These are phyloP conservation scores for Drosophila biarmipes DNA, from an alignment of 1,140 invertebrate species.

Conservation along the genomic window DNA sequence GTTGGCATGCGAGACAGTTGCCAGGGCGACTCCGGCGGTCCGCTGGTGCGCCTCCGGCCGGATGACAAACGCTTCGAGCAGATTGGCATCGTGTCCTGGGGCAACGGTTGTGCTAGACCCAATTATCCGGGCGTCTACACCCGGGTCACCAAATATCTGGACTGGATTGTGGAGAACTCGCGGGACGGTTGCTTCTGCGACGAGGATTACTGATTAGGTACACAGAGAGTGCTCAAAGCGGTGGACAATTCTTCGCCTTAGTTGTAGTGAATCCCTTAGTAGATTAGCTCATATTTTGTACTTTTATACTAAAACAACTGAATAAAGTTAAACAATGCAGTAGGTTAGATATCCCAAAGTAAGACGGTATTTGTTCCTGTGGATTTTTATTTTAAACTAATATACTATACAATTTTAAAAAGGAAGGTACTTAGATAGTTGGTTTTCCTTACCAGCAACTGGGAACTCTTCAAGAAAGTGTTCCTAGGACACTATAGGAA, in stretches of 20 bases:
- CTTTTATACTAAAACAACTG: slow-evolving; percentile 55
- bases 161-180: slow-evolving; percentile 92
- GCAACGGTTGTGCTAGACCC: slow-evolving; percentile 89
- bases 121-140: slow-evolving; percentile 93
- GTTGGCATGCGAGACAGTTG: slow-evolving; percentile 92
- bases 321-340: slow-evolving; percentile 65
- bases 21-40: slow-evolving; percentile 97
- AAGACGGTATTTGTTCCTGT: background rate
- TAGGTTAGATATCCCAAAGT: slow-evolving; percentile 47
- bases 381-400: background rate
- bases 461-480: no score
- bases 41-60: slow-evolving; percentile 89
- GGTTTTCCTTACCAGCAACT: no score
- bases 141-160: slow-evolving; percentile 89
- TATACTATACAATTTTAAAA: no score
- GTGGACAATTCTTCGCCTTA: slow-evolving; percentile 42
- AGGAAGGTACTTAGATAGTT: no score
- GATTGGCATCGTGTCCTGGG: slow-evolving; percentile 89
- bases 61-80: slow-evolving; percentile 91
- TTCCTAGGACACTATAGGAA: background rate
- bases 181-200: slow-evolving; percentile 89
- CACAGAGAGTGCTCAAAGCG: slow-evolving; percentile 1
- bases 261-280: slow-evolving; percentile 48
- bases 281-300: slow-evolving; percentile 58
- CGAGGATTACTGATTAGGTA: slow-evolving; percentile 84